phyloP scores from a whole-genome alignment of 2,888 invertebrate species.

The Sarcophaga rosellei region DNA sequence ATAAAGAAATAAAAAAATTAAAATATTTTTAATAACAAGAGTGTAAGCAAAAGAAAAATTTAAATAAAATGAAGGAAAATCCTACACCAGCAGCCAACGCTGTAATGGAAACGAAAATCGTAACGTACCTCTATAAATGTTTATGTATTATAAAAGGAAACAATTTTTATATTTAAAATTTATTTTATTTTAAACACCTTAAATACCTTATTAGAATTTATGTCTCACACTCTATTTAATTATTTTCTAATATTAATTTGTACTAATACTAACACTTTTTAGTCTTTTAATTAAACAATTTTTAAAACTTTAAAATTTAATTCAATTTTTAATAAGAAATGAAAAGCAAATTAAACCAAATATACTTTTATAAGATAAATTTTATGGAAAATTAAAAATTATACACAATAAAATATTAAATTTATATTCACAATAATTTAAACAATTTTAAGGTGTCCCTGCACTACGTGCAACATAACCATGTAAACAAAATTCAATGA shows the following conservation, averaged over 20 bases:
- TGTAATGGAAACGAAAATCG: conserved; percentile 64
- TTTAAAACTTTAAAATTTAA: background rate
- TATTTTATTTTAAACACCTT: background rate
- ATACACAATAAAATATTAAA: no score
- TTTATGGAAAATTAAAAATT: no score
- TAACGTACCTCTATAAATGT: conserved; percentile 51
- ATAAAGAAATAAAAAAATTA: background rate
- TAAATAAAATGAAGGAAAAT: conserved; percentile 43
- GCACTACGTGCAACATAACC: no score
- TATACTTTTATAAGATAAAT: background rate
- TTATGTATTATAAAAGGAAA: background rate
- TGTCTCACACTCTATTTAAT: no score
- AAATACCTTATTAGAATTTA: no score
- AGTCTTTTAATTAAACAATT: no score
- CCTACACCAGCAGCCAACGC: conserved; percentile 30
- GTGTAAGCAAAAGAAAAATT: background rate
- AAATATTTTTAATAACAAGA: background rate
- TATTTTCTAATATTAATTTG: no score
- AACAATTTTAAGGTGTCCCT: background rate
- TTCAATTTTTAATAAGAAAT: background rate
- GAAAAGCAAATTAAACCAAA: conserved; percentile 11
- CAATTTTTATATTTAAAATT: background rate
- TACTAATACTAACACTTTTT: no score
- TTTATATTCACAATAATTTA: background rate
- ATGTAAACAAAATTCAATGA: no score